A percentile compares a stretch with the other conserved stretches of the same genome.
Evolutionary conservation across 2,113 vertebrate species (phyloP).

Genomic region (Hemichromis elongatus): DNA sequence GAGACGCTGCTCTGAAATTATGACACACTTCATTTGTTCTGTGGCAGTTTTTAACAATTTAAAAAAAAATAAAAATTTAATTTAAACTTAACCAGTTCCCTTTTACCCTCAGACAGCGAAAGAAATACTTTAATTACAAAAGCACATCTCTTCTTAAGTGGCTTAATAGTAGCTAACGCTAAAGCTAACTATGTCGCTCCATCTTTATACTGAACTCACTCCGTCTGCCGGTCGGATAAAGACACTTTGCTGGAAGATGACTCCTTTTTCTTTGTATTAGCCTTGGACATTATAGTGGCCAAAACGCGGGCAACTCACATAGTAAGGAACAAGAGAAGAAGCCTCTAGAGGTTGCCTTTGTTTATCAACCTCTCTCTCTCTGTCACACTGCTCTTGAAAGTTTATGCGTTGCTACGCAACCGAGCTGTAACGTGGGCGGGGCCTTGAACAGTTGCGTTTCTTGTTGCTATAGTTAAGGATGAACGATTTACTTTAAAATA

Average conservation of each 20-base stretch:
- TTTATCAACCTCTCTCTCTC: background rate
- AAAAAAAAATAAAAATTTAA: too few species aligned
- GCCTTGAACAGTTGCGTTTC: background rate
- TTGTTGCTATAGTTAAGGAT: background rate
- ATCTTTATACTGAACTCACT: constrained; percentile 67
- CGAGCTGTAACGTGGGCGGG: background rate
- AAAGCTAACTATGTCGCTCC: background rate
- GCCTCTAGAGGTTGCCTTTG: background rate
- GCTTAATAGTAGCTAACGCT: background rate
- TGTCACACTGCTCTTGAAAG: background rate
- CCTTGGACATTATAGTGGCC: constrained; percentile 62
- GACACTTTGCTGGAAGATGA: constrained; percentile 55
- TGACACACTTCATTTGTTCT: background rate
- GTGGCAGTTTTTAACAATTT: background rate
- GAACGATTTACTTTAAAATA: too few species aligned
- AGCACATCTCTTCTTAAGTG: background rate
- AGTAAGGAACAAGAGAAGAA: background rate
- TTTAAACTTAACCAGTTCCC: background rate
- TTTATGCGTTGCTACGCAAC: constrained; percentile 62
- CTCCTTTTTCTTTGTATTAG: constrained; percentile 68
- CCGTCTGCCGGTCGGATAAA: constrained; percentile 65
- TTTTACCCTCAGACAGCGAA: background rate
- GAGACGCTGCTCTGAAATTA: constrained; percentile 49
- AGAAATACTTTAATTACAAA: background rate
- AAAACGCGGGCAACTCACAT: background rate